Evolutionary conservation across 2,113 vertebrate genomes (phyloP).

Genomic region (rabbit (Oryctolagus cuniculus)): mOryCun1.1 NC_091434.1:15252001-15252500

Average conservation of each 20-base stretch:
- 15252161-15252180: background rate
- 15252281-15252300: background rate
- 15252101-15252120: fast-evolving
- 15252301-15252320: conserved; percentile 9
- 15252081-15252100: background rate
- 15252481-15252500: background rate
- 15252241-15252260: background rate
- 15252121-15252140: no score
- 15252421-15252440: conserved; percentile 17
- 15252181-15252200: background rate
- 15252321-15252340: background rate
- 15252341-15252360: conserved; percentile 20
- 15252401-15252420: conserved; percentile 29
- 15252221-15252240: background rate
- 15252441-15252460: conserved; percentile 20
- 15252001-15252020: background rate
- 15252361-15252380: conserved; percentile 6
- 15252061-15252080: background rate
- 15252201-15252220: background rate
- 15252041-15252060: background rate
- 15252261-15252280: background rate
- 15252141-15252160: background rate
- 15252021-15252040: background rate
- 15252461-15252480: background rate
- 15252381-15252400: background rate